A percentile compares a stretch with the other conserved stretches of the same genome.
Conservation (phyloP, 2,888 invertebrate species). For the Xestia sexstrigata region DNA sequence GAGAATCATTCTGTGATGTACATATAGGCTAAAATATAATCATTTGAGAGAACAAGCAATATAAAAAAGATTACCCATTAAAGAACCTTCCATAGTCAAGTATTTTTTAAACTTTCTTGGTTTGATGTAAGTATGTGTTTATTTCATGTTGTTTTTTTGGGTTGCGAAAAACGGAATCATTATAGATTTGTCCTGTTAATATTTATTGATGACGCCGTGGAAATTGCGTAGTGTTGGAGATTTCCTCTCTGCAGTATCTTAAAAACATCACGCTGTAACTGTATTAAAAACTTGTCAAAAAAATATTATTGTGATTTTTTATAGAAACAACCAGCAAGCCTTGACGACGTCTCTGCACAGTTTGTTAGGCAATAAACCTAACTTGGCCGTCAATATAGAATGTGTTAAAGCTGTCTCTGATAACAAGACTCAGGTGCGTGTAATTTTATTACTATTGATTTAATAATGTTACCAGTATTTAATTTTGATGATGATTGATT, state of each 20-base stretch:
- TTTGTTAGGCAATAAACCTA: slow-evolving; percentile 96
- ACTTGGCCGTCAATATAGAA: slow-evolving; percentile 94
- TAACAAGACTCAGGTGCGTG: slow-evolving; percentile 93
- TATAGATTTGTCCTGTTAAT: not conserved
- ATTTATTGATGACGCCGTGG: not conserved
- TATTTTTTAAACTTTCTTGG: not conserved
- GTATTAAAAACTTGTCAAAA: not conserved
- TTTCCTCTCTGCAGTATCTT: not conserved
- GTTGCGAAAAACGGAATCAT: not conserved
- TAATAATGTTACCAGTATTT: not conserved
- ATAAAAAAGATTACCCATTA: not conserved
- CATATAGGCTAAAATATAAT: not conserved
- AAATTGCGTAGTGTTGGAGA: too few species aligned
- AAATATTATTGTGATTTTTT: slow-evolving; percentile 34
- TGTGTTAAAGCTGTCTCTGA: slow-evolving; percentile 95
- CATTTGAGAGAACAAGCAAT: not conserved
- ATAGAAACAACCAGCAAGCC: slow-evolving; percentile 93
- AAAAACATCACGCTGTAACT: not conserved
- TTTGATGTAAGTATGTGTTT: not conserved
- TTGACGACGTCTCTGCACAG: slow-evolving; percentile 92
- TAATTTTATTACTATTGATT: not conserved
- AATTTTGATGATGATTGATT: too few species aligned
- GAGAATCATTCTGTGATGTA: not conserved
- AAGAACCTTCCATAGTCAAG: not conserved
- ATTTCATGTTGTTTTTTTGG: not conserved